phyloP scores from a whole-genome alignment of 2,797 vertebrate species.

The Chelonia mydas region DNA sequence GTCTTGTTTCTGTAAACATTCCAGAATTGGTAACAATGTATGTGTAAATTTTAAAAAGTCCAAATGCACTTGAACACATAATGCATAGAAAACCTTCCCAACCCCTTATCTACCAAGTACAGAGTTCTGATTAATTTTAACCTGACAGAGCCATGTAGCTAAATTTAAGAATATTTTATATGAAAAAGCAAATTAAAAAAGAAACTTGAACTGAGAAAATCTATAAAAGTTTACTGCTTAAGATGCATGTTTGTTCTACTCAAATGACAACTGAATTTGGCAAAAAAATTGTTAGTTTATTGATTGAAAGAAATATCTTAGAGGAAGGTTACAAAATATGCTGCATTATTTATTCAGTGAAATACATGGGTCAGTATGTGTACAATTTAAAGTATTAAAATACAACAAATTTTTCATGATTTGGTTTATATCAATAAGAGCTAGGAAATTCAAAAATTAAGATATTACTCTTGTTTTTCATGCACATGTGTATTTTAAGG shows the following conservation, averaged over 20 bases:
- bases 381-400: not conserved
- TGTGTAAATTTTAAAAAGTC: not conserved
- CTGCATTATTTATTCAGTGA: not conserved
- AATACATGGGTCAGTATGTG: slow-evolving; percentile 43
- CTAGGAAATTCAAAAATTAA: slow-evolving; percentile 29
- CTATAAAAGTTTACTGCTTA: not conserved
- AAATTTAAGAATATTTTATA: not conserved
- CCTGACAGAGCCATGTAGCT: not conserved
- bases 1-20: slow-evolving; percentile 15
- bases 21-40: not conserved
- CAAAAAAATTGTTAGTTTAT: slow-evolving; percentile 7
- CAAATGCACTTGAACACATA: not conserved
- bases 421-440: not conserved
- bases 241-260: slow-evolving; percentile 39
- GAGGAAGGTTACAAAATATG: slow-evolving; percentile 21
- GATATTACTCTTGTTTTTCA: not conserved
- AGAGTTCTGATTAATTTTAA: slow-evolving; percentile 23
- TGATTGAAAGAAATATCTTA: slow-evolving; percentile 8
- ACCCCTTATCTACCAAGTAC: not conserved
- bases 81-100: not conserved
- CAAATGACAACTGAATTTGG: slow-evolving; percentile 6
- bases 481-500: not conserved
- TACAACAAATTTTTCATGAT: not conserved
- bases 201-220: not conserved
- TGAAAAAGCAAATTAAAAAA: slow-evolving; percentile 11